phyloP scores from a whole-genome alignment of 2,797 vertebrate species.

The Morus bassanus region DNA sequence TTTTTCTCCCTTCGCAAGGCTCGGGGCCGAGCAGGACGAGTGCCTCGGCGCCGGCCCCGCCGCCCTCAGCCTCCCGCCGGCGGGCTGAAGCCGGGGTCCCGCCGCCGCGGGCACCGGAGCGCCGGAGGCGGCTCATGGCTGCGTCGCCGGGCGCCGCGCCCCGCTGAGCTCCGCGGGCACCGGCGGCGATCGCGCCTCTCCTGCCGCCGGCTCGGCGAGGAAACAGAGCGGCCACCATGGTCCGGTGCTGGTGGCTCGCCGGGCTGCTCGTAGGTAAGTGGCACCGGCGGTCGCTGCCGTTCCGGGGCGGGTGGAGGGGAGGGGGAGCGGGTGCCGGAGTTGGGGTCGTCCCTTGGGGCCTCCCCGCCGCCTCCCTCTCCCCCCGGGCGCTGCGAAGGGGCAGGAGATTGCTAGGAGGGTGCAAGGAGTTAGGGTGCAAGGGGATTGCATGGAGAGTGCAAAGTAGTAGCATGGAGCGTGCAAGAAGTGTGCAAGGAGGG shows the following conservation, averaged over 20 bases:
- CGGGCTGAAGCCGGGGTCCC: background rate
- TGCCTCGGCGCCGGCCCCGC: background rate
- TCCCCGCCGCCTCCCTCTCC: background rate
- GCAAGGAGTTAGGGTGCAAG: background rate
- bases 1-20: background rate
- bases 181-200: background rate
- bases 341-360: no score
- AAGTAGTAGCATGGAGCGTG: background rate
- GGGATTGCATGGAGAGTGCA: background rate
- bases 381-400: background rate
- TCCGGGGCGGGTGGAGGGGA: background rate
- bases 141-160: constrained; percentile 15
- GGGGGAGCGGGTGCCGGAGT: background rate
- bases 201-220: background rate
- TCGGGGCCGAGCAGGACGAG: background rate
- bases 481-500: no score
- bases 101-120: background rate
- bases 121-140: constrained; percentile 24
- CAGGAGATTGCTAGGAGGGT: background rate
- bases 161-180: constrained; percentile 33
- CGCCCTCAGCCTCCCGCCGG: background rate
- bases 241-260: constrained; percentile 46
- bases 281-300: background rate
- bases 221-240: constrained; percentile 19
- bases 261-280: constrained; percentile 59